Evolutionary conservation across 2,888 invertebrate species (phyloP).

Genomic region (Athetis lepigone): DNA sequence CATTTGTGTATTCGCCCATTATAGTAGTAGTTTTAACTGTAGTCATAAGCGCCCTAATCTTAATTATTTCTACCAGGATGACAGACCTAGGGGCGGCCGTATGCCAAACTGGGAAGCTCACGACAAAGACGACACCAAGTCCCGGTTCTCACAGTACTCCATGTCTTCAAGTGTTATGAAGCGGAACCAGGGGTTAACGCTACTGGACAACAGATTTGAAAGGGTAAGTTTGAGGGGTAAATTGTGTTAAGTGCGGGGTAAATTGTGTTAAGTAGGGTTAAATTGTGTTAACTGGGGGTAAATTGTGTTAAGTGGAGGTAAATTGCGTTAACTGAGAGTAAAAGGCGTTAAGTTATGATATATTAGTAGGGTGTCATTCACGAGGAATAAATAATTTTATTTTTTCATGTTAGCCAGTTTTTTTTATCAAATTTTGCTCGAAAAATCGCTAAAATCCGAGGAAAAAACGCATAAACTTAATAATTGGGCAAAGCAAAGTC

Average conservation of each 20-base stretch:
- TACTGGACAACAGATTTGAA: conserved; percentile 97
- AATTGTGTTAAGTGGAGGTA: neutral
- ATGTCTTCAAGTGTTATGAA: conserved; percentile 97
- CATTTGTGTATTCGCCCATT: too few relatives aligned
- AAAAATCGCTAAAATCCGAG: too few relatives aligned
- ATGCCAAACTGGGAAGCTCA: conserved; percentile 81
- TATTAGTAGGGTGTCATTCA: too few relatives aligned
- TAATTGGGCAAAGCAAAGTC: too few relatives aligned
- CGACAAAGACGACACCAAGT: conserved; percentile 94
- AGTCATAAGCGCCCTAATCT: too few relatives aligned
- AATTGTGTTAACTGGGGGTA: neutral
- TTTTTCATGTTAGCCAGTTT: too few relatives aligned
- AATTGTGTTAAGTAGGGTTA: neutral
- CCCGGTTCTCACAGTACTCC: conserved; percentile 97
- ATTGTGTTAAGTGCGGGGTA: neutral
- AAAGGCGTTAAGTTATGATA: neutral
- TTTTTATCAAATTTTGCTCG: too few relatives aligned
- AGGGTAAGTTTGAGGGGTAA: conserved; percentile 87
- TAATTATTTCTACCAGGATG: conserved; percentile 19
- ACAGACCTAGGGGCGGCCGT: conserved; percentile 70
- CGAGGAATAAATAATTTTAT: too few relatives aligned
- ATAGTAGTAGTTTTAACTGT: too few relatives aligned
- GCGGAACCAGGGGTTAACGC: conserved; percentile 95
- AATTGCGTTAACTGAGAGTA: neutral
- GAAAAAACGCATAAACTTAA: too few relatives aligned